phyloP scores from a whole-genome alignment of 2,797 vertebrate species.

The Phaenicophaeus curvirostris region DNA sequence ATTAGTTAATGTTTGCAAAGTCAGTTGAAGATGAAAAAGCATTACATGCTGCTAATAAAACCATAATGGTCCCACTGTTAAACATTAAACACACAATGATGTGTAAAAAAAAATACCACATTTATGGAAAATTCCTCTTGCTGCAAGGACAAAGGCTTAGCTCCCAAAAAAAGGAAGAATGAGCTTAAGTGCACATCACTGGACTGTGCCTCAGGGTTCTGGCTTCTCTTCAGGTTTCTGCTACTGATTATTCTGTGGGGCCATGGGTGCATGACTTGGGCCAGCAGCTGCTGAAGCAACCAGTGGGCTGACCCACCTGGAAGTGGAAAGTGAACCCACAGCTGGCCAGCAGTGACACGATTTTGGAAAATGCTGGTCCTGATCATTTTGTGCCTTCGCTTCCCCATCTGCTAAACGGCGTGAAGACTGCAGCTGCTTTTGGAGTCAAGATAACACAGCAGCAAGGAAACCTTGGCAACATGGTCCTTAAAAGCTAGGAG shows the following conservation, averaged over 20 bases:
- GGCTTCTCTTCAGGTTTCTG: not conserved
- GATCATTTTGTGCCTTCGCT: not conserved
- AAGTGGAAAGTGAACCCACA: not conserved
- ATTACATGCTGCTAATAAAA: slow-evolving; percentile 42
- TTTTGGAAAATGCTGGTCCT: not conserved
- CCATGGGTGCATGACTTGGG: not conserved
- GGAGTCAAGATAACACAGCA: not conserved
- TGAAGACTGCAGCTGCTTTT: not conserved
- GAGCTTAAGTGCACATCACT: not conserved
- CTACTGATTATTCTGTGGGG: accelerated
- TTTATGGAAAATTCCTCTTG: slow-evolving; percentile 42
- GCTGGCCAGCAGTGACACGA: not conserved
- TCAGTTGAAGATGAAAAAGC: slow-evolving; percentile 51
- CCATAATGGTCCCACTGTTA: slow-evolving; percentile 48
- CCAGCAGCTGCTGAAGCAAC: not conserved
- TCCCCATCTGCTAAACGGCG: not conserved
- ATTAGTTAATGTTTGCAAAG: slow-evolving; percentile 60
- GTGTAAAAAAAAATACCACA: not conserved
- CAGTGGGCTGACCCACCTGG: not conserved
- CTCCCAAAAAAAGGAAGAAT: not conserved
- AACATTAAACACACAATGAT: slow-evolving; percentile 44
- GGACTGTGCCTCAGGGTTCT: not conserved
- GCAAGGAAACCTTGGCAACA: not conserved
- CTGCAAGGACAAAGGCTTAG: slow-evolving; percentile 13
- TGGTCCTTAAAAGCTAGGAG: not conserved